Percentiles rank a stretch among this genome's conserved stretches.
These are phyloP conservation scores for Nibea albiflora DNA, from an alignment of 2,113 vertebrate genomes.

Conservation along the genomic window DNA sequence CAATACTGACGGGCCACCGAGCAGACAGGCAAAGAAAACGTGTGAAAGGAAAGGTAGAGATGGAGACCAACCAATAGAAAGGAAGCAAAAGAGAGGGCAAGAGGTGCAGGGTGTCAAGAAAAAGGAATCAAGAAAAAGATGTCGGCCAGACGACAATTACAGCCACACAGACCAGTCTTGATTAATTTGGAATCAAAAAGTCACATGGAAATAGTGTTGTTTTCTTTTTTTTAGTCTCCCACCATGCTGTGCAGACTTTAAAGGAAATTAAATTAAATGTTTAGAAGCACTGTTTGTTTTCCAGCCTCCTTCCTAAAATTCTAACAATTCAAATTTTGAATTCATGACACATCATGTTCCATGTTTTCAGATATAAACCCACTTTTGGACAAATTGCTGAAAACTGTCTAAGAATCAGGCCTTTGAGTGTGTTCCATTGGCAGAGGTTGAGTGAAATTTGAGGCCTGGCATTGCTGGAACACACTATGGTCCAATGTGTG, in stretches of 20 bases:
- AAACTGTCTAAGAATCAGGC: background rate
- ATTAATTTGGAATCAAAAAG: constrained; percentile 3
- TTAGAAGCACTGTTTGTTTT: background rate
- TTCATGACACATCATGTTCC: background rate
- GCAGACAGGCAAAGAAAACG: constrained; percentile 15
- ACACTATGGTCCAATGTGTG: background rate
- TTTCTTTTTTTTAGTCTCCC: background rate
- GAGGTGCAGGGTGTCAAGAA: constrained; percentile 14
- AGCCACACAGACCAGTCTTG: background rate
- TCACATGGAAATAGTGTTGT: background rate
- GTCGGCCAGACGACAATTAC: background rate
- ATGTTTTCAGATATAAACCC: background rate
- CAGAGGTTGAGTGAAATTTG: background rate
- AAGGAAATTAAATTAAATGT: constrained; percentile 10
- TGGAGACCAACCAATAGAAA: constrained; percentile 15
- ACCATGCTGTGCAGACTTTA: background rate
- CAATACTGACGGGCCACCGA: constrained; percentile 19
- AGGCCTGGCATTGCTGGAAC: background rate
- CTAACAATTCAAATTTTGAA: background rate
- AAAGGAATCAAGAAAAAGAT: constrained; percentile 4
- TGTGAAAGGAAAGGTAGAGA: background rate
- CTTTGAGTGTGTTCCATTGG: background rate
- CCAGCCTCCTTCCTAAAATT: background rate
- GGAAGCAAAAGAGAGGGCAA: constrained; percentile 13
- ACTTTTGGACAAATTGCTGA: too few relatives aligned